phyloP scores from a whole-genome alignment of 2,888 invertebrate species.

The Sphinx pinastri region DNA sequence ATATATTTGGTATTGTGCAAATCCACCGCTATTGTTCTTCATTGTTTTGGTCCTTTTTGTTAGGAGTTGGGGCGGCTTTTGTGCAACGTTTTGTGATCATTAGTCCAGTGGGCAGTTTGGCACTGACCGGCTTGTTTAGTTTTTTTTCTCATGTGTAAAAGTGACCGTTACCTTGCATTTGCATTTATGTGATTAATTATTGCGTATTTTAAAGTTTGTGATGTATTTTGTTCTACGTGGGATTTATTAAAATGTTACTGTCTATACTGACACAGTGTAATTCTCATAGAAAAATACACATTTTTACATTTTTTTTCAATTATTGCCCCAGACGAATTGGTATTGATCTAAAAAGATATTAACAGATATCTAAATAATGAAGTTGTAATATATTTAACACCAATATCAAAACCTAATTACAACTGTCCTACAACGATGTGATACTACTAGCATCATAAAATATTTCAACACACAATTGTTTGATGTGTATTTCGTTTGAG shows the following conservation, averaged over 20 bases:
- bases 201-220: neutral
- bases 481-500: neutral
- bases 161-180: slow-evolving; percentile 59
- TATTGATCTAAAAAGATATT: too few relatives aligned
- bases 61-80: slow-evolving; percentile 58
- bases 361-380: too few relatives aligned
- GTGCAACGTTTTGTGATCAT: slow-evolving; percentile 74
- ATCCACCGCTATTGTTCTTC: slow-evolving; percentile 71
- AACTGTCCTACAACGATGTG: too few relatives aligned
- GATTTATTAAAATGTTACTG: too few relatives aligned
- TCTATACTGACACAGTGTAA: too few relatives aligned
- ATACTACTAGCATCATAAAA: too few relatives aligned
- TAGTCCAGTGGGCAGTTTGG: slow-evolving; percentile 76
- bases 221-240: too few relatives aligned
- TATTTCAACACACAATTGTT: too few relatives aligned
- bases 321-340: too few relatives aligned
- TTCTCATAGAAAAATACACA: too few relatives aligned
- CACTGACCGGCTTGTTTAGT: slow-evolving; percentile 63
- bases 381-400: neutral
- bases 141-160: slow-evolving; percentile 70
- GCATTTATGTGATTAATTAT: slow-evolving; percentile 48
- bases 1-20: slow-evolving; percentile 77
- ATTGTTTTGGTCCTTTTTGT: slow-evolving; percentile 65
- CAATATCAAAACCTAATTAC: neutral
- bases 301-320: too few relatives aligned